A percentile compares a stretch with the other conserved stretches of the same genome.
Conservation (phyloP, 1,140 invertebrate genomes). For the Drosophila pectinifera region DNA sequence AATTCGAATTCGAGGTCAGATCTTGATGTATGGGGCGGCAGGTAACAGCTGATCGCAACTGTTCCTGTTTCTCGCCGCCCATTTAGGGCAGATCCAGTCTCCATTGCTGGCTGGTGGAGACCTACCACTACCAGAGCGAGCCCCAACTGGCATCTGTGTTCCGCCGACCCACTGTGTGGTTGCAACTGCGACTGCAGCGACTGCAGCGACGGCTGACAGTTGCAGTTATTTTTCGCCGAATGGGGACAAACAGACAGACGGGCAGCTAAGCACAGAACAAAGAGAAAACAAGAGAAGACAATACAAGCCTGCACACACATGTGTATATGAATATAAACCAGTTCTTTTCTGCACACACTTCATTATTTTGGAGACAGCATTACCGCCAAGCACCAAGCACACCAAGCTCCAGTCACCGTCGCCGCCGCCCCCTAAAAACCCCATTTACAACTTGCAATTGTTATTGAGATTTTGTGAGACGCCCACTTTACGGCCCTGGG, state of each 20-base stretch:
- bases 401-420: too few relatives aligned
- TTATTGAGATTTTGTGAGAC: constrained; percentile 19
- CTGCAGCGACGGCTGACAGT: constrained; percentile 69
- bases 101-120: background rate
- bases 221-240: constrained; percentile 81
- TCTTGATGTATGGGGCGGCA: background rate
- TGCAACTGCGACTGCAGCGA: constrained; percentile 25
- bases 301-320: constrained; percentile 34
- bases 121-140: constrained; percentile 1
- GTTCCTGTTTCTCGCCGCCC: constrained; percentile 12
- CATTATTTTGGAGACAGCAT: constrained; percentile 69
- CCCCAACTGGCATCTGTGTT: background rate
- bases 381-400: background rate
- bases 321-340: constrained; percentile 63
- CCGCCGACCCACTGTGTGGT: constrained; percentile 18
- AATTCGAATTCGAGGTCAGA: background rate
- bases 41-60: constrained; percentile 14
- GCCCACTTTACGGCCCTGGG: constrained; percentile 27
- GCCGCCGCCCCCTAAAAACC: background rate
- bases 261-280: constrained; percentile 61
- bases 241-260: constrained; percentile 70
- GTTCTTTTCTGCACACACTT: constrained; percentile 78
- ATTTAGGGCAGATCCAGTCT: constrained; percentile 35
- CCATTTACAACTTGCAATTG: constrained; percentile 34
- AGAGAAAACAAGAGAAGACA: constrained; percentile 81